These are phyloP conservation scores for Crocuta crocuta DNA, from an alignment of 2,113 vertebrate genomes.

Conservation along the genomic window DNA sequence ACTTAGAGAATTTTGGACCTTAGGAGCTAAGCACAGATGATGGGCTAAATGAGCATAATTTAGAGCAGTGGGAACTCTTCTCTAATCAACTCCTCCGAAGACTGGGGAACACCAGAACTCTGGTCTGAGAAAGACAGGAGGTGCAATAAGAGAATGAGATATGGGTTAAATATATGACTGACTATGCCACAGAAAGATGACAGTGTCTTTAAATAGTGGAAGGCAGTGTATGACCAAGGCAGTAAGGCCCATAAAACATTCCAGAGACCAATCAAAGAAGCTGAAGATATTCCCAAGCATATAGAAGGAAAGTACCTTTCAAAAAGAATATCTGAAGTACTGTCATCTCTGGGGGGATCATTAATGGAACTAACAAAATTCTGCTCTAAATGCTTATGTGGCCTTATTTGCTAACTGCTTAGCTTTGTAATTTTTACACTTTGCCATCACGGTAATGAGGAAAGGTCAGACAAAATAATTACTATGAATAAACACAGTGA, in stretches of 20 bases:
- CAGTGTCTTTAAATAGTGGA: background rate
- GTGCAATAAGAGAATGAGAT: background rate
- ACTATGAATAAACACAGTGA: background rate
- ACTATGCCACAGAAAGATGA: background rate
- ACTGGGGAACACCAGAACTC: background rate
- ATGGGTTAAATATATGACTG: background rate
- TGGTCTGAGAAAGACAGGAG: background rate
- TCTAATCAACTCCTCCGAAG: background rate
- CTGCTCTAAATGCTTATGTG: background rate
- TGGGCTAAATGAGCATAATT: background rate
- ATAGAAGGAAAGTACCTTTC: background rate
- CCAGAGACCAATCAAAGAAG: background rate
- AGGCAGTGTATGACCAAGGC: background rate
- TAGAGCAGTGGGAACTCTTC: background rate
- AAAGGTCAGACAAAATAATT: background rate
- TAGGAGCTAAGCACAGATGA: background rate
- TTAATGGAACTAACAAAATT: background rate
- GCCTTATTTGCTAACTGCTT: background rate
- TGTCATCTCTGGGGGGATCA: background rate
- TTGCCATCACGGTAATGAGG: background rate
- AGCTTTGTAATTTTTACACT: background rate
- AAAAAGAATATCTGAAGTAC: background rate
- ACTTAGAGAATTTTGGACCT: background rate
- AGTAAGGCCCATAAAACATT: background rate
- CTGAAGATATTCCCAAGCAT: background rate